phyloP scores from a whole-genome alignment of 2,888 invertebrate genomes.

The Scaeva pyrastri region DNA sequence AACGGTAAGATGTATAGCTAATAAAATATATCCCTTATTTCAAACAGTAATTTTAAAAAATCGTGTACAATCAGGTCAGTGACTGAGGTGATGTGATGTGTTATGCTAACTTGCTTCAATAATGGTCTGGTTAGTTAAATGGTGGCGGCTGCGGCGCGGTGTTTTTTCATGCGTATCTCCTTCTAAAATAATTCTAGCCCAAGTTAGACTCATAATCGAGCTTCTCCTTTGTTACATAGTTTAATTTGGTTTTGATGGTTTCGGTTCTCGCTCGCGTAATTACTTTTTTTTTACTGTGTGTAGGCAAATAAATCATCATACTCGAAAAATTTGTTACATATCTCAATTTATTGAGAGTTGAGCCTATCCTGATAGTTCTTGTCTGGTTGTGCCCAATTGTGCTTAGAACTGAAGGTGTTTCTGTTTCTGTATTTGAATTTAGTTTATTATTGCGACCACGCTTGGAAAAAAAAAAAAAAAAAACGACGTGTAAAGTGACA shows the following conservation, averaged over 20 bases:
- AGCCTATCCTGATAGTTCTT: not conserved
- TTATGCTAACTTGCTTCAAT: conserved; percentile 41
- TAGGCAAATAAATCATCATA: not conserved
- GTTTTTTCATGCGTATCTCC: conserved; percentile 72
- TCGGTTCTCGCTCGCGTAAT: conserved; percentile 56
- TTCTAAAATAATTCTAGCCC: conserved; percentile 46
- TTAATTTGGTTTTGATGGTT: conserved; percentile 54
- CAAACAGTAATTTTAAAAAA: conserved; percentile 44
- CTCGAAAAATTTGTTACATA: conserved; percentile 3
- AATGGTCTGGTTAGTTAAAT: conserved; percentile 58
- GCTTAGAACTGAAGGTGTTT: not conserved
- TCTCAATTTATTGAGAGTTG: not conserved
- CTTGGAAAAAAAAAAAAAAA: not conserved
- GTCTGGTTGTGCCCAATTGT: conserved; percentile 6
- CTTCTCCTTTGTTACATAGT: conserved; percentile 43
- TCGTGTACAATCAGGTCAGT: conserved; percentile 62
- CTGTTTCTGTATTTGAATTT: not conserved
- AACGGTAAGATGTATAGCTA: conserved; percentile 46
- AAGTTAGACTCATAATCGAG: conserved; percentile 45
- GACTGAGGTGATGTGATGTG: conserved; percentile 26
- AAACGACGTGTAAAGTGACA: too few species aligned
- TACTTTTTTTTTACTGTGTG: not conserved
- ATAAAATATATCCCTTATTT: not conserved
- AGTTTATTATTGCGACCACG: not conserved
- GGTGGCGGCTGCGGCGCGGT: conserved; percentile 44